Percentiles rank a stretch among this genome's conserved stretches.
Conservation (phyloP, 2,888 invertebrate species). For the Eupithecia pulchellata region DNA sequence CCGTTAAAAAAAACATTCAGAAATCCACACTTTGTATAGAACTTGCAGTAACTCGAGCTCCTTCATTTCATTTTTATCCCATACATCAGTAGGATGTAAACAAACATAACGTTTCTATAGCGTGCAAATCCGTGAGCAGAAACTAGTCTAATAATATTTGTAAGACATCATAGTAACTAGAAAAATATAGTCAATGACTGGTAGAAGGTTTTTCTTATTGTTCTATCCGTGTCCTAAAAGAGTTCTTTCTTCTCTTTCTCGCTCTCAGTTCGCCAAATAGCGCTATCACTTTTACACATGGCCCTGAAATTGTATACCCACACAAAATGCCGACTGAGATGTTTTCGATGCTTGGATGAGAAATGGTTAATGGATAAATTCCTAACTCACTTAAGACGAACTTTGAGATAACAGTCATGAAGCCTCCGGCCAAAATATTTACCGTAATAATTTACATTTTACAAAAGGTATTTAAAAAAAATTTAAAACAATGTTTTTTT, state of each 20-base stretch:
- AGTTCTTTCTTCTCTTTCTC: background rate
- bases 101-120: no score
- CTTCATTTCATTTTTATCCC: no score
- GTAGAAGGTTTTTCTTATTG: background rate
- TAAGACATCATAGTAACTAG: no score
- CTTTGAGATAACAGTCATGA: background rate
- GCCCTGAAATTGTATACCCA: background rate
- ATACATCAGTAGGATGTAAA: no score
- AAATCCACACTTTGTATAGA: no score
- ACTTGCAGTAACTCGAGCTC: no score
- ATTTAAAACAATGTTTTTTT: no score
- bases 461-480: no score
- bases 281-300: background rate
- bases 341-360: background rate
- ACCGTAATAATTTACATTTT: no score
- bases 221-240: background rate
- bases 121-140: no score
- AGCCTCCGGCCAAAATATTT: background rate
- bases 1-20: no score
- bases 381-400: background rate
- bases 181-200: background rate
- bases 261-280: background rate
- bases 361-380: constrained; percentile 1
- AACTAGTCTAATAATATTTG: no score
- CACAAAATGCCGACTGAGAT: background rate